phyloP scores from a whole-genome alignment of 2,888 invertebrate genomes.

The Atherix ibis region DNA sequence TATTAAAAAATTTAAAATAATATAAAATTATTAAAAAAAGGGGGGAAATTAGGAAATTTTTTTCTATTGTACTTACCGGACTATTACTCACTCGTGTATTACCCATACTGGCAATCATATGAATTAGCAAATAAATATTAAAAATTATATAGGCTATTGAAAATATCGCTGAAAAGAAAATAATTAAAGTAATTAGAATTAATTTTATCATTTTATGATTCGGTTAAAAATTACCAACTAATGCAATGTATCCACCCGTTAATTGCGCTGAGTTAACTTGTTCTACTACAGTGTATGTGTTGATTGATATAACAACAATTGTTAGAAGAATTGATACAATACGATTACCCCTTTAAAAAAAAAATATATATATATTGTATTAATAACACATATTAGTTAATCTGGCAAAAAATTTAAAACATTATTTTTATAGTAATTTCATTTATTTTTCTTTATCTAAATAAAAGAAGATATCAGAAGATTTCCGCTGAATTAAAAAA shows the following conservation, averaged over 20 bases:
- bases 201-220: not conserved
- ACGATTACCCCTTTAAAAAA: slow-evolving; percentile 46
- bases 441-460: too few species aligned
- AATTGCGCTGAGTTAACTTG: slow-evolving; percentile 37
- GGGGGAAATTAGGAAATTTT: slow-evolving; percentile 6
- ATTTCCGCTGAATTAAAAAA: too few species aligned
- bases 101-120: slow-evolving; percentile 53
- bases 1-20: slow-evolving; percentile 1
- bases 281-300: slow-evolving; percentile 58
- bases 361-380: not conserved
- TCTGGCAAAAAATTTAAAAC: not conserved
- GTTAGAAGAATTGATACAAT: slow-evolving; percentile 49
- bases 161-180: slow-evolving; percentile 33
- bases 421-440: too few species aligned
- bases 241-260: slow-evolving; percentile 31
- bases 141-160: slow-evolving; percentile 53
- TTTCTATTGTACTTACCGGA: slow-evolving; percentile 27
- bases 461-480: too few species aligned
- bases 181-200: slow-evolving; percentile 7
- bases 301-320: slow-evolving; percentile 56
- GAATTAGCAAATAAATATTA: slow-evolving; percentile 56
- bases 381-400: slow-evolving; percentile 12
- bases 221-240: slow-evolving; percentile 28
- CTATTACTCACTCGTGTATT: slow-evolving; percentile 36
- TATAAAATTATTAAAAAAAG: slow-evolving; percentile 13